Conservation (phyloP, 2,797 vertebrate genomes). For the Neoniphon sammara region DNA sequence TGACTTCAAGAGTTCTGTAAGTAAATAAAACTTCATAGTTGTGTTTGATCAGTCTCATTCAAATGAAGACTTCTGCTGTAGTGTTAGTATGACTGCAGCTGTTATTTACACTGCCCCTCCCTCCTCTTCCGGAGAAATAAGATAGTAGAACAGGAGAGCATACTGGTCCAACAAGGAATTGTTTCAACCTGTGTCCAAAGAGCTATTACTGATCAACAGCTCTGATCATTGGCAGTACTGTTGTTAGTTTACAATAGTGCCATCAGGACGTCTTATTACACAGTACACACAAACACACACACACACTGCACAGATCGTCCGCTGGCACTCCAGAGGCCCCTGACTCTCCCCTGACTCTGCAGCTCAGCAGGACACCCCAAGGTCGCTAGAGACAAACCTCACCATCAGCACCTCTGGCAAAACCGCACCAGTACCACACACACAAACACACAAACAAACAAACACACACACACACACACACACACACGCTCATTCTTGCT, state of each 20-base stretch:
- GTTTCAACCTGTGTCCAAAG: slow-evolving; percentile 13
- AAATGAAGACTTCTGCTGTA: not conserved
- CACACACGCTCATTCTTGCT: slow-evolving; percentile 5
- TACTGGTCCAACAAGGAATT: not conserved
- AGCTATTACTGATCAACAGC: not conserved
- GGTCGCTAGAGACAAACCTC: slow-evolving; percentile 68
- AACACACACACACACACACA: slow-evolving; percentile 16
- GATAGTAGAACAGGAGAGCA: not conserved
- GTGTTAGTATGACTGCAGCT: not conserved
- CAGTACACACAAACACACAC: slow-evolving; percentile 24
- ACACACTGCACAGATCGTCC: slow-evolving; percentile 38
- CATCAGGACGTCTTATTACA: slow-evolving; percentile 11
- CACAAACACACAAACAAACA: slow-evolving; percentile 38
- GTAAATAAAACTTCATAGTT: not conserved
- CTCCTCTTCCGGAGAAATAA: too few relatives aligned
- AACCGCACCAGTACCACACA: slow-evolving; percentile 6
- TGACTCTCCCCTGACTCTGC: slow-evolving; percentile 67
- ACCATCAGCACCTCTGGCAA: slow-evolving; percentile 72
- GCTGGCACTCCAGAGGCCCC: slow-evolving; percentile 34
- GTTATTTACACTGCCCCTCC: not conserved
- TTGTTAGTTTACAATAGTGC: slow-evolving; percentile 17
- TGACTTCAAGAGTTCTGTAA: not conserved
- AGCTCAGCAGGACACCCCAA: slow-evolving; percentile 75
- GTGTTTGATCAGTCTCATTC: not conserved
- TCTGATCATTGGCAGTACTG: slow-evolving; percentile 4